phyloP scores from a whole-genome alignment of 2,797 vertebrate genomes.

The Pseudotriccus pelzelni region DNA sequence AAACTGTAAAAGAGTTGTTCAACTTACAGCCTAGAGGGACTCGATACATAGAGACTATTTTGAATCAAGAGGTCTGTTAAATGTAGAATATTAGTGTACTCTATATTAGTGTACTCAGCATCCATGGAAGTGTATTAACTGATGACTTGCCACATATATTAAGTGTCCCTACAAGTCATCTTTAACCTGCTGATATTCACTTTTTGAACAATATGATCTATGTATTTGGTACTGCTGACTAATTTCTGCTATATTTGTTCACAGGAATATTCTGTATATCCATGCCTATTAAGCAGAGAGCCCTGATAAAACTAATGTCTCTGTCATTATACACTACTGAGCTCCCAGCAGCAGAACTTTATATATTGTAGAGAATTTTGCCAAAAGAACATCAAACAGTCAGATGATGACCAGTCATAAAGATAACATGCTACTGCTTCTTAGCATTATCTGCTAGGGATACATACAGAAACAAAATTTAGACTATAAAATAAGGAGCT shows the following conservation, averaged over 20 bases:
- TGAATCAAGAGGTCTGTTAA: neutral
- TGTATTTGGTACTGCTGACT: neutral
- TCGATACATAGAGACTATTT: neutral
- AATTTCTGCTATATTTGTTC: neutral
- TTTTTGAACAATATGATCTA: neutral
- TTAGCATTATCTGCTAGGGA: neutral
- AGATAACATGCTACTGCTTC: neutral
- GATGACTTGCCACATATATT: neutral
- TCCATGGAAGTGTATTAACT: neutral
- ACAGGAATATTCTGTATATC: neutral
- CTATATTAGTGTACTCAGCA: neutral
- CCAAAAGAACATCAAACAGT: neutral
- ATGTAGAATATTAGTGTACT: neutral
- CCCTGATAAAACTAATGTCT: neutral
- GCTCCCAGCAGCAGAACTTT: constrained; percentile 5
- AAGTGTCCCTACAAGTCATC: neutral
- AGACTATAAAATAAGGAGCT: neutral
- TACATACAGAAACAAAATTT: neutral
- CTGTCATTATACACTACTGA: neutral
- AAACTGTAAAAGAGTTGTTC: constrained; percentile 20
- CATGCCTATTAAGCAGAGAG: neutral
- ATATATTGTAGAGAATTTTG: neutral
- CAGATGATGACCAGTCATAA: neutral
- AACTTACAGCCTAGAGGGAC: neutral
- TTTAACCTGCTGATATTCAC: neutral